Evolutionary conservation across 2,797 vertebrate species (phyloP).

Genomic region (Tapirus indicus): DNA sequence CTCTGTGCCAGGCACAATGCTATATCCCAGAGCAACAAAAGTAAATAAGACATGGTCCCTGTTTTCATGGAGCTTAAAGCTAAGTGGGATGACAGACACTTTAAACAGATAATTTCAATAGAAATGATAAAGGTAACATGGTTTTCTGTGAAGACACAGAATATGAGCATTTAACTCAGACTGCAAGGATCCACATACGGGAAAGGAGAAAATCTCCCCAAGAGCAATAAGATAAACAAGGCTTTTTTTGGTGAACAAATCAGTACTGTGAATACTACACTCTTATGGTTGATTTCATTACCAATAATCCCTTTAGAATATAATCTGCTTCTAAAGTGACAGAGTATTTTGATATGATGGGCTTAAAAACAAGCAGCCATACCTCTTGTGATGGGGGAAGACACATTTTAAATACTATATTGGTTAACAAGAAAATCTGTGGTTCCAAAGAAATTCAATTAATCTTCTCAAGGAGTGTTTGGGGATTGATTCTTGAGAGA

Average conservation of each 20-base stretch:
- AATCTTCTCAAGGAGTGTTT: not conserved
- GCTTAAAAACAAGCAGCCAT: not conserved
- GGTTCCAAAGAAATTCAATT: not conserved
- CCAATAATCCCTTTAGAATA: not conserved
- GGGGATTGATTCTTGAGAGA: not conserved
- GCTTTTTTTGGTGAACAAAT: not conserved
- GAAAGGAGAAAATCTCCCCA: not conserved
- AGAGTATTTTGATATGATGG: not conserved
- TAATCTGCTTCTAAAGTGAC: not conserved
- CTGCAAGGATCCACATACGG: not conserved
- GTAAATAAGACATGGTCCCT: not conserved
- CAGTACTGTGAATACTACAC: not conserved
- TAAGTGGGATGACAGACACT: not conserved
- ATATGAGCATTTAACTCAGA: not conserved
- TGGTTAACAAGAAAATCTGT: not conserved
- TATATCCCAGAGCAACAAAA: not conserved
- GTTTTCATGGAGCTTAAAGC: not conserved
- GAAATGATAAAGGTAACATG: not conserved
- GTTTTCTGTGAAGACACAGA: not conserved
- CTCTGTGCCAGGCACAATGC: not conserved
- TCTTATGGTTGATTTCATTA: not conserved
- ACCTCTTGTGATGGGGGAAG: not conserved
- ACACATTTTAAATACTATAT: not conserved
- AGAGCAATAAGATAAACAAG: not conserved
- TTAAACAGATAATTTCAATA: constrained; percentile 11